These are phyloP conservation scores for Mycetomoellerius zeteki DNA, from an alignment of 1,140 invertebrate genomes.

Conservation along the genomic window DNA sequence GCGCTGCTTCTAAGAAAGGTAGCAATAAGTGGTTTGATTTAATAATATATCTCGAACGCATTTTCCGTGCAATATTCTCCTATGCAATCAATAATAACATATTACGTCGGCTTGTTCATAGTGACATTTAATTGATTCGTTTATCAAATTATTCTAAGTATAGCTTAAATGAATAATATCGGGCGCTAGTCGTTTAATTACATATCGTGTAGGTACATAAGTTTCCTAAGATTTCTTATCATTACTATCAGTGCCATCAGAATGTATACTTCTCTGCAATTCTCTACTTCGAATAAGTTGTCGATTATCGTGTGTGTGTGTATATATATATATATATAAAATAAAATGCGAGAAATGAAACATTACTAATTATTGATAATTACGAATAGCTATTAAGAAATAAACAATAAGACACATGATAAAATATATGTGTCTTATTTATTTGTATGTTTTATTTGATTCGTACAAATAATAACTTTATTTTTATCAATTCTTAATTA, in stretches of 20 bases:
- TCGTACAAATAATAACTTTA: not conserved
- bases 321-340: too few species aligned
- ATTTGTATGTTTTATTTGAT: not conserved
- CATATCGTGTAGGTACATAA: not conserved
- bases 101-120: constrained; percentile 13
- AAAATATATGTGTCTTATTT: not conserved
- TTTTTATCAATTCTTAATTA: constrained; percentile 13
- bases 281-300: constrained; percentile 11
- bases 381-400: not conserved
- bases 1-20: constrained; percentile 40
- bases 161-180: constrained; percentile 44
- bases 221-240: constrained; percentile 13
- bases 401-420: not conserved
- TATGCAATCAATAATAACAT: constrained; percentile 48
- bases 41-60: constrained; percentile 42
- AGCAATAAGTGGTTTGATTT: constrained; percentile 51
- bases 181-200: constrained; percentile 46
- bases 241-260: not conserved
- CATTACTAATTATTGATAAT: not conserved
- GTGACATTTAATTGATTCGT: constrained; percentile 59
- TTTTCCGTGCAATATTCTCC: constrained; percentile 29
- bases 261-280: constrained; percentile 8
- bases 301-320: too few species aligned
- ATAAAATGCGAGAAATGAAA: not conserved
- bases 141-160: constrained; percentile 56